phyloP scores from a whole-genome alignment of 2,797 vertebrate species.

The Lacerta viridis region DNA sequence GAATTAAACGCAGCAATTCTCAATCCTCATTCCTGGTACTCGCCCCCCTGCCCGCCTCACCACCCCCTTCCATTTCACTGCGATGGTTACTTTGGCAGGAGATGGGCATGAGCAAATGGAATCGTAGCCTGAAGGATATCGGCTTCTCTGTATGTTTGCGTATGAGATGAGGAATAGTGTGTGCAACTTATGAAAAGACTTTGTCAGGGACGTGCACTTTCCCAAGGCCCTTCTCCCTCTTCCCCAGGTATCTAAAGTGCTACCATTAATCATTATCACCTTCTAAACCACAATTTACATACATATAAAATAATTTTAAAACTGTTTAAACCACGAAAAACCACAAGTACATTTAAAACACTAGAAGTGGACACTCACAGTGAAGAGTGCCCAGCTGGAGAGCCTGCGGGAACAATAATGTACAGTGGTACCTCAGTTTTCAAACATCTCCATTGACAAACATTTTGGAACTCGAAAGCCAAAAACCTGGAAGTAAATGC shows the following conservation, averaged over 20 bases:
- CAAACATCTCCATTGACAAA: too few species aligned
- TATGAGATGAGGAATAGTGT: conserved; percentile 28
- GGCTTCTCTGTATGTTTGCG: conserved; percentile 56
- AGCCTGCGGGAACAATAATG: too few species aligned
- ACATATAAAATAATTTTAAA: too few species aligned
- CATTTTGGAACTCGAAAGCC: too few species aligned
- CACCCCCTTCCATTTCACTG: fast-evolving
- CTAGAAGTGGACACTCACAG: too few species aligned
- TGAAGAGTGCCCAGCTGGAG: too few species aligned
- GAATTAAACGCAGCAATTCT: conserved; percentile 61
- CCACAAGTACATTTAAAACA: too few species aligned
- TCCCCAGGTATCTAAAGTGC: not conserved
- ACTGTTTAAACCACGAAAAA: too few species aligned
- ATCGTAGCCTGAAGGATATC: conserved; percentile 57
- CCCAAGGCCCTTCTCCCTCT: conserved; percentile 65
- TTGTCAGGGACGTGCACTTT: conserved; percentile 41
- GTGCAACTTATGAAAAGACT: conserved; percentile 74
- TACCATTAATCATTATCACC: too few species aligned
- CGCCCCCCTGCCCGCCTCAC: fast-evolving
- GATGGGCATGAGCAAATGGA: conserved; percentile 80
- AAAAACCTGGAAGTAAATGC: too few species aligned
- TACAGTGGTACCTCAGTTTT: too few species aligned
- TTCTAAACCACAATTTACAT: too few species aligned
- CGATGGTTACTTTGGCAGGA: conserved; percentile 78
- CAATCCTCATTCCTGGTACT: conserved; percentile 32